A percentile compares a stretch with the other conserved stretches of the same genome.
These are phyloP conservation scores for Delichon dasypus DNA, from an alignment of 2,797 vertebrate genomes.

Conservation along the genomic window DNA sequence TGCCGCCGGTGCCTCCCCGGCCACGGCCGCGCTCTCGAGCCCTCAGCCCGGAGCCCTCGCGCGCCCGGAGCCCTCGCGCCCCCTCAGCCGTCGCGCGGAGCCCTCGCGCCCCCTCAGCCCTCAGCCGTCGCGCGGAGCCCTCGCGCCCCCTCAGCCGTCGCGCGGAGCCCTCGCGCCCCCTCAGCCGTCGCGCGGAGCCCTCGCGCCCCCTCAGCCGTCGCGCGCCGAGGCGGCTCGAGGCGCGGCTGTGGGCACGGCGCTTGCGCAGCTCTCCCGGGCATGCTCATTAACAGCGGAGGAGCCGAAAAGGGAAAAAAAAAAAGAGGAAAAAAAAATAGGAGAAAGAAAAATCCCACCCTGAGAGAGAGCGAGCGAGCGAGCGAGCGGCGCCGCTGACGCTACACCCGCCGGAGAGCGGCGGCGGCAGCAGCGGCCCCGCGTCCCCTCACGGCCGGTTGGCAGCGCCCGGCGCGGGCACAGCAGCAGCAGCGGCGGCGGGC, in stretches of 20 bases:
- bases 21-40: too few relatives aligned
- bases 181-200: too few relatives aligned
- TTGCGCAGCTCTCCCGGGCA: slow-evolving; percentile 53
- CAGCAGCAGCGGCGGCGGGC: neutral
- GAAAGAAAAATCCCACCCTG: neutral
- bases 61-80: too few relatives aligned
- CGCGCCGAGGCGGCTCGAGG: neutral
- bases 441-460: neutral
- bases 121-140: too few relatives aligned
- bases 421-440: neutral
- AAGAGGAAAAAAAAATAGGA: too few relatives aligned
- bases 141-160: too few relatives aligned
- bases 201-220: too few relatives aligned
- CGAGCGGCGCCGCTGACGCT: slow-evolving; percentile 13
- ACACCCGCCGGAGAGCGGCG: neutral
- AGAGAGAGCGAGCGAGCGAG: neutral
- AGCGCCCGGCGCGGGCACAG: neutral
- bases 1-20: neutral
- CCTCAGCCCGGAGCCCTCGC: too few relatives aligned
- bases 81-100: too few relatives aligned
- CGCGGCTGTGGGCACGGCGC: slow-evolving; percentile 21
- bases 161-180: too few relatives aligned
- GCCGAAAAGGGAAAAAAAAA: neutral
- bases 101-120: too few relatives aligned
- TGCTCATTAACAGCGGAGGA: slow-evolving; percentile 41